A percentile compares a stretch with the other conserved stretches of the same genome.
These are phyloP conservation scores for Lithophane ornitopus DNA, from an alignment of 2,888 invertebrate species.

Conservation along the genomic window DNA sequence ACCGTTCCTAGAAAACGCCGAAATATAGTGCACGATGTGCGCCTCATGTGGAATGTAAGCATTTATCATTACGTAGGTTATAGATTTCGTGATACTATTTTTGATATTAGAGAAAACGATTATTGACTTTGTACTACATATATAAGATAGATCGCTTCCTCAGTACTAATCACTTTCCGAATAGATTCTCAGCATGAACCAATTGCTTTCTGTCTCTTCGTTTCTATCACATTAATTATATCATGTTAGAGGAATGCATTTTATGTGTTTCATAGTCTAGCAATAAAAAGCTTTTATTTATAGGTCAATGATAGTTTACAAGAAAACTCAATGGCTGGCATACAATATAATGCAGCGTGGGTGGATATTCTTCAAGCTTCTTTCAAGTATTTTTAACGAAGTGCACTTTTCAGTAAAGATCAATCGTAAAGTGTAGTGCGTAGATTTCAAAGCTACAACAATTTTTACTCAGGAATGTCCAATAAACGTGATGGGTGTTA, in stretches of 20 bases:
- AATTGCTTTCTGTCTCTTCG: background rate
- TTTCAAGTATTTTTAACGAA: slow-evolving; percentile 48
- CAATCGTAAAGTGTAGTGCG: background rate
- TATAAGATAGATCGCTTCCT: slow-evolving; percentile 20
- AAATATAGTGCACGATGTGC: slow-evolving; percentile 60
- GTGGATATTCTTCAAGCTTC: slow-evolving; percentile 46
- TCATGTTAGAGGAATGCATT: slow-evolving; percentile 37
- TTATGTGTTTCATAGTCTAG: slow-evolving; percentile 30
- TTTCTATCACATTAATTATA: background rate
- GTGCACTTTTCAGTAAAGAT: slow-evolving; percentile 35
- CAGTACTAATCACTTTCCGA: slow-evolving; percentile 3
- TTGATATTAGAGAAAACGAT: slow-evolving; percentile 24
- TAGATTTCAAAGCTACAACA: slow-evolving; percentile 12
- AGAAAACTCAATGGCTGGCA: slow-evolving; percentile 42
- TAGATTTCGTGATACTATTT: slow-evolving; percentile 36
- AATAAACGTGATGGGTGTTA: slow-evolving; percentile 32
- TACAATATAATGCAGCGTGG: slow-evolving; percentile 43
- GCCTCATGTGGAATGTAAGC: slow-evolving; percentile 44
- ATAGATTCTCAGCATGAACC: background rate
- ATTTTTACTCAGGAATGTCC: slow-evolving; percentile 3
- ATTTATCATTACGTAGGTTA: slow-evolving; percentile 53
- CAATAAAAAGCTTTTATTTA: slow-evolving; percentile 42
- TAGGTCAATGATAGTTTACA: slow-evolving; percentile 44
- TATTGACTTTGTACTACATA: slow-evolving; percentile 19
- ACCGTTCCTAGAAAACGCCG: slow-evolving; percentile 67